A percentile compares a stretch with the other conserved stretches of the same genome.
Evolutionary conservation across 2,888 invertebrate genomes (phyloP).

Genomic region (Bellardia pandia): DNA sequence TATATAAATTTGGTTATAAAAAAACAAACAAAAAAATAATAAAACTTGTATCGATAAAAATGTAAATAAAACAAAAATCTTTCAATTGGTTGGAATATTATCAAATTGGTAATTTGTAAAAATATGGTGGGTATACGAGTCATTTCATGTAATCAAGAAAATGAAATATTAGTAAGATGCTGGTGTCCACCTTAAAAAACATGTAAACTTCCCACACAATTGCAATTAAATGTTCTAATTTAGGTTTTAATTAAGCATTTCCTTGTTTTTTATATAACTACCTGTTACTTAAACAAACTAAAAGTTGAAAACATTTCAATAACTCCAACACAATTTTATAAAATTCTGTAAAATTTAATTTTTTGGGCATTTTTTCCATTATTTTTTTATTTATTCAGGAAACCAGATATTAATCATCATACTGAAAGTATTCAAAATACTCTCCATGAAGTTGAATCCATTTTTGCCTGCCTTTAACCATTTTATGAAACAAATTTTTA

Average conservation of each 20-base stretch:
- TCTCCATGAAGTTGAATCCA: too few relatives aligned
- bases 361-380: too few relatives aligned
- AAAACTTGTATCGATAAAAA: constrained; percentile 60
- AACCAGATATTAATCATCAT: too few relatives aligned
- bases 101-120: constrained; percentile 19
- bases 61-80: constrained; percentile 46
- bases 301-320: too few relatives aligned
- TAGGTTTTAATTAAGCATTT: neutral
- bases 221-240: neutral
- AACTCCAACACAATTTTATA: too few relatives aligned
- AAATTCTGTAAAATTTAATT: too few relatives aligned
- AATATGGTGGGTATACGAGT: constrained; percentile 45
- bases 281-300: neutral
- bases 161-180: neutral
- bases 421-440: too few relatives aligned
- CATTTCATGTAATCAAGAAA: neutral
- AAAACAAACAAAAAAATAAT: constrained; percentile 35
- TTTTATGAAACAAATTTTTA: too few relatives aligned
- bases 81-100: constrained; percentile 10
- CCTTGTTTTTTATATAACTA: neutral
- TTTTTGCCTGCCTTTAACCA: too few relatives aligned
- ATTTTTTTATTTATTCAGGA: too few relatives aligned
- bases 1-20: constrained; percentile 54
- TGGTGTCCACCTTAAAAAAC: constrained; percentile 41
- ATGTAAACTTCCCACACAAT: constrained; percentile 24